These are phyloP conservation scores for Helarctos malayanus DNA, from an alignment of 2,797 vertebrate species.

Conservation along the genomic window DNA sequence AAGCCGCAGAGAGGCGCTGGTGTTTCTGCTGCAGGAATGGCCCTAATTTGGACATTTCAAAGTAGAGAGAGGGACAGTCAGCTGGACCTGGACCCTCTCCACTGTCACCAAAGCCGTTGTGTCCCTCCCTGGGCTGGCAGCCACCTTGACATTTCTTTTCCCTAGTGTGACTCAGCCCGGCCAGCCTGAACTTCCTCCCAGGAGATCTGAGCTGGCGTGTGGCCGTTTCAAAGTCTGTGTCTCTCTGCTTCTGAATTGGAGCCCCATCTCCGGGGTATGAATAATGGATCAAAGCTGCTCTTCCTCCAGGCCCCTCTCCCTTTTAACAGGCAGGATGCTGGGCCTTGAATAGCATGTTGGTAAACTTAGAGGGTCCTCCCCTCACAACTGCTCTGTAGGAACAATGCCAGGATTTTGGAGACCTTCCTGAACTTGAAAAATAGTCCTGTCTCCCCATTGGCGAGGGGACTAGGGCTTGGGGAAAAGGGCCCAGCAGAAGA, in stretches of 20 bases:
- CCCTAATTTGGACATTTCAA: background rate
- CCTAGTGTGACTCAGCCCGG: background rate
- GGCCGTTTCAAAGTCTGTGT: background rate
- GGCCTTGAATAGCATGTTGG: background rate
- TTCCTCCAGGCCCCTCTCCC: background rate
- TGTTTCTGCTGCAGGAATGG: background rate
- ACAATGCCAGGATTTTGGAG: background rate
- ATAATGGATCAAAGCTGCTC: background rate
- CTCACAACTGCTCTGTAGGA: background rate
- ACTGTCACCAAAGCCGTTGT: background rate
- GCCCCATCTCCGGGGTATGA: background rate
- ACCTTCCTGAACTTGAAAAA: background rate
- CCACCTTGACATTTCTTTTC: background rate
- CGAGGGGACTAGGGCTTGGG: background rate
- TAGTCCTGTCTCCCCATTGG: background rate
- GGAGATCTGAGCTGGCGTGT: rapidly evolving
- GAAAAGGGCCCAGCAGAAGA: background rate
- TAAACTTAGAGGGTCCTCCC: rapidly evolving
- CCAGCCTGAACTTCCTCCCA: background rate
- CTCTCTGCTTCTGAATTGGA: background rate
- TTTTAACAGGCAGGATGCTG: rapidly evolving
- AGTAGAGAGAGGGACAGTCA: background rate
- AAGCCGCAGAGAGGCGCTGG: rapidly evolving
- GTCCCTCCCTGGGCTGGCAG: background rate
- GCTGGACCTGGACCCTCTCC: background rate